Conservation (phyloP, 2,113 vertebrate genomes). For the Corynorhinus townsendii region DNA sequence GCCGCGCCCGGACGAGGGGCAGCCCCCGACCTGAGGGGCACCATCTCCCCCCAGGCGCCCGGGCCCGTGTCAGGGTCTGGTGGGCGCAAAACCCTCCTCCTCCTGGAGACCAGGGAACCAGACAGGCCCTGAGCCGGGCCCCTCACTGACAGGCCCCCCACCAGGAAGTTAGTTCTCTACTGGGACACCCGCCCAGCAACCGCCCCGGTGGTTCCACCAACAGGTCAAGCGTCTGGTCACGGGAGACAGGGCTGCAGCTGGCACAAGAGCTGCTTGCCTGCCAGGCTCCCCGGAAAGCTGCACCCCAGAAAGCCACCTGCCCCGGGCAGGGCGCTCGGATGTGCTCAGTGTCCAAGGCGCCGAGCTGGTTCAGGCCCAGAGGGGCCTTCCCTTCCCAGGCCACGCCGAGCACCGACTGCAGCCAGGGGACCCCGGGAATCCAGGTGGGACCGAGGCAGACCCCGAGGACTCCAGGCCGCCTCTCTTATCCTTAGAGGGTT, state of each 20-base stretch:
- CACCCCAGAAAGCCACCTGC: fast-evolving
- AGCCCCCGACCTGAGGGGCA: fast-evolving
- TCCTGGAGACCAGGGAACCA: neutral
- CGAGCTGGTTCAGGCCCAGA: too few species aligned
- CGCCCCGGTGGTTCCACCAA: fast-evolving
- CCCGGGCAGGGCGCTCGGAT: fast-evolving
- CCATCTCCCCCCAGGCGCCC: too few species aligned
- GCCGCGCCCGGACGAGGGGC: neutral
- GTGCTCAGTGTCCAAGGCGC: neutral
- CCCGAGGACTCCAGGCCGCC: neutral
- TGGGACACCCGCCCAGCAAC: fast-evolving
- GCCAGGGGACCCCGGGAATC: neutral
- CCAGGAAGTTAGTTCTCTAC: fast-evolving
- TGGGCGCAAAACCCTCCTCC: neutral
- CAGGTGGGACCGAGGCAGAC: neutral
- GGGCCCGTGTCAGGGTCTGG: fast-evolving
- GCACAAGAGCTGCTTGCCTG: fast-evolving
- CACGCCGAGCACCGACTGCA: neutral
- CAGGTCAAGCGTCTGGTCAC: fast-evolving
- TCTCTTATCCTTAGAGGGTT: neutral
- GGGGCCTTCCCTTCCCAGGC: neutral
- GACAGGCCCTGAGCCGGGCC: fast-evolving
- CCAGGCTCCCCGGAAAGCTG: fast-evolving
- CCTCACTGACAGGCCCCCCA: too few species aligned
- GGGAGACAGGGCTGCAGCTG: neutral